Conservation (phyloP, 2,888 invertebrate genomes). For the Lypha dubia region DNA sequence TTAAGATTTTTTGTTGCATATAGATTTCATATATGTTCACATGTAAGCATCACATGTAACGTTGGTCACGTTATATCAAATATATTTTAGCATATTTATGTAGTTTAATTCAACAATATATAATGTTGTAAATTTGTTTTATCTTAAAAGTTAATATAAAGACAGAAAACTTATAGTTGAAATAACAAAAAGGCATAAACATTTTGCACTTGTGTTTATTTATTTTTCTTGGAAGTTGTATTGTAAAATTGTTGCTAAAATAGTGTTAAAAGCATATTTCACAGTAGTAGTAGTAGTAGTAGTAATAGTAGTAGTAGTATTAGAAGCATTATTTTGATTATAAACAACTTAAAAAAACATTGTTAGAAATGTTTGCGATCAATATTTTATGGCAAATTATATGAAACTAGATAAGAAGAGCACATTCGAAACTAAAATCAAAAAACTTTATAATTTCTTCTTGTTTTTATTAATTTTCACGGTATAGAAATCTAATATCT, state of each 20-base stretch:
- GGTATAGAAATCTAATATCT: too few relatives aligned
- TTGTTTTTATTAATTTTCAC: too few relatives aligned
- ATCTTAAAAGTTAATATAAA: slow-evolving; percentile 32
- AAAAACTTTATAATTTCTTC: neutral
- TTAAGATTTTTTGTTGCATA: too few relatives aligned
- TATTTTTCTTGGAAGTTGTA: slow-evolving; percentile 42
- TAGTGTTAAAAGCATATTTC: slow-evolving; percentile 23
- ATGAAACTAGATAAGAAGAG: neutral
- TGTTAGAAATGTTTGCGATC: slow-evolving; percentile 2
- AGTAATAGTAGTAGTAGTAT: too few relatives aligned
- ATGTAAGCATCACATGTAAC: neutral
- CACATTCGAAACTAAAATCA: neutral
- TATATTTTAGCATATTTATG: neutral
- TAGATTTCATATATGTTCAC: neutral
- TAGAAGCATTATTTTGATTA: too few relatives aligned
- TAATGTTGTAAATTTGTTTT: slow-evolving; percentile 18
- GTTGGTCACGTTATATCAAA: neutral
- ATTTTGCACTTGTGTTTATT: slow-evolving; percentile 42
- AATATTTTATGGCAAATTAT: slow-evolving; percentile 14
- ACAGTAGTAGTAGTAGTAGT: too few relatives aligned
- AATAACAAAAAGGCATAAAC: slow-evolving; percentile 18
- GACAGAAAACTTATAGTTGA: neutral
- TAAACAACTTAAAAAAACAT: slow-evolving; percentile 3
- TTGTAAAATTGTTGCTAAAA: slow-evolving; percentile 33
- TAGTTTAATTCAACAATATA: neutral